Conservation (phyloP, 2,888 invertebrate species). For the Ectemnius continuus region DNA sequence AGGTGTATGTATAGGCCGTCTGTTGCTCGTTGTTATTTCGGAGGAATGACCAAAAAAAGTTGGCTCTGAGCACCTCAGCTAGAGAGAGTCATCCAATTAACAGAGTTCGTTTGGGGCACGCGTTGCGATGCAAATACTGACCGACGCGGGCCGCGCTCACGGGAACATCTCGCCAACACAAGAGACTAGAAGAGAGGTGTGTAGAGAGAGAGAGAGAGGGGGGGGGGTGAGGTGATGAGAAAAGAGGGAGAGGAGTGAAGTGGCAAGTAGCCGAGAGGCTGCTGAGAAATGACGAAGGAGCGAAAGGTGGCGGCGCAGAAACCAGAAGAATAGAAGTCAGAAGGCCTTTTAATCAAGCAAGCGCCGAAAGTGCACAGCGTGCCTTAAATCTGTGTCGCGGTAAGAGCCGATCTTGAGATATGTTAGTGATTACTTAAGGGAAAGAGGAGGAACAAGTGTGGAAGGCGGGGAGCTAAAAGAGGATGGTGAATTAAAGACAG, state of each 20-base stretch:
- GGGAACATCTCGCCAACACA: conserved; percentile 10
- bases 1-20: too few relatives aligned
- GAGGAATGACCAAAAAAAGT: background rate
- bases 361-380: too few relatives aligned
- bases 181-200: background rate
- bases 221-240: background rate
- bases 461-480: too few relatives aligned
- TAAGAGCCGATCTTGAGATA: too few relatives aligned
- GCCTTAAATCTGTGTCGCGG: too few relatives aligned
- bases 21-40: background rate
- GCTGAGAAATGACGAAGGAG: background rate
- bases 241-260: background rate
- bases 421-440: too few relatives aligned
- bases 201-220: background rate
- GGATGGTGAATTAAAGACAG: too few relatives aligned
- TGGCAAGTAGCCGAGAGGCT: background rate
- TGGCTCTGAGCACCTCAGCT: background rate
- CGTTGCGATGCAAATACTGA: too few relatives aligned
- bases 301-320: background rate
- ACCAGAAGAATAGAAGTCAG: conserved; percentile 35
- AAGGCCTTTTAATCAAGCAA: too few relatives aligned
- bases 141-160: conserved; percentile 17
- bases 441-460: too few relatives aligned
- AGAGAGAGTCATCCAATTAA: conserved; percentile 4
- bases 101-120: background rate